A percentile compares a stretch with the other conserved stretches of the same genome.
These are phyloP conservation scores for Strigops habroptila DNA, from an alignment of 2,113 vertebrate species.

Conservation along the genomic window DNA sequence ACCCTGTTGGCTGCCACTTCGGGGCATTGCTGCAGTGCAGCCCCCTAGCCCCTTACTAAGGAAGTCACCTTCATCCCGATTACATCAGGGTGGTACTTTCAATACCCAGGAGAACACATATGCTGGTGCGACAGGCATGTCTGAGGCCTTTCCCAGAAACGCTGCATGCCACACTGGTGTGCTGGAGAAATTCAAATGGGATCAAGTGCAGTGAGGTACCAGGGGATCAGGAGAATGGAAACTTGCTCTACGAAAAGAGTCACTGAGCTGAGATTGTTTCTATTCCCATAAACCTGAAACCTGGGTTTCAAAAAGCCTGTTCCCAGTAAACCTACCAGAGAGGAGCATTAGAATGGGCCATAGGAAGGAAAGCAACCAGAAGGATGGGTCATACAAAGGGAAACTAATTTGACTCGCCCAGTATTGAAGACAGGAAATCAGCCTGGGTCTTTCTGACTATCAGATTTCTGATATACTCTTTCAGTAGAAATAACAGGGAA, in stretches of 20 bases:
- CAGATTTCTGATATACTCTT: neutral
- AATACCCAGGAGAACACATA: accelerated
- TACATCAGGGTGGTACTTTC: accelerated
- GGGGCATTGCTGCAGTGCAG: neutral
- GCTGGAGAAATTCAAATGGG: accelerated
- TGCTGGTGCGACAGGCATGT: accelerated
- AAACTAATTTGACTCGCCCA: accelerated
- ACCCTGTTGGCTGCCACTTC: accelerated
- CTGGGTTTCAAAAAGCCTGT: neutral
- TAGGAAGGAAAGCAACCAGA: neutral
- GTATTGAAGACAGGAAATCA: neutral
- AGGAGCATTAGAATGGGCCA: neutral
- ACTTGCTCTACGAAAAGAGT: no score
- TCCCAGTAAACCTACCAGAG: neutral
- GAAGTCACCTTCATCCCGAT: neutral
- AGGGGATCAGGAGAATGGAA: neutral
- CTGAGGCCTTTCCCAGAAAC: neutral
- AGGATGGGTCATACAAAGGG: neutral
- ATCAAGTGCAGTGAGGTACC: accelerated
- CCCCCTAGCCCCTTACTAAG: accelerated
- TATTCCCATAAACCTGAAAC: neutral
- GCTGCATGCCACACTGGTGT: accelerated
- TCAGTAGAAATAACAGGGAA: neutral
- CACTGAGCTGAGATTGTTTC: neutral
- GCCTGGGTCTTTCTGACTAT: neutral